Conservation (phyloP, 1,140 invertebrate genomes). For the Brachionus koreanus region DNA sequence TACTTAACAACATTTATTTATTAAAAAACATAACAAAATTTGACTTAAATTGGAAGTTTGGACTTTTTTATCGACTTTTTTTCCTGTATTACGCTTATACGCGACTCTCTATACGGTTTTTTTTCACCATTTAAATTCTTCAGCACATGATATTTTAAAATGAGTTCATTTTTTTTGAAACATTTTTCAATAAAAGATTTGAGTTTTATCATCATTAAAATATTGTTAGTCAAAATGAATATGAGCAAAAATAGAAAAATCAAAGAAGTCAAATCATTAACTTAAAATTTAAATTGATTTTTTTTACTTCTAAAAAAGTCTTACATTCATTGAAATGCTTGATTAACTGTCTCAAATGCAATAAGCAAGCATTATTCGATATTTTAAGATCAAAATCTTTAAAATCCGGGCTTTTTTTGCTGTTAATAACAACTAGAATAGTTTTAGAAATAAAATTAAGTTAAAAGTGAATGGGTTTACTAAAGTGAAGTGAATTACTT, state of each 20-base stretch:
- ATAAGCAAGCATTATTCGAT: background rate
- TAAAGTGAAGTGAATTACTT: too few relatives aligned
- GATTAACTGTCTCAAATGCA: background rate
- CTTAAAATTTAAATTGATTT: background rate
- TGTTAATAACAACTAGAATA: background rate
- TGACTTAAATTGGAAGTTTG: too few relatives aligned
- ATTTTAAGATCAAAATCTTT: background rate
- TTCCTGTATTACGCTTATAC: background rate
- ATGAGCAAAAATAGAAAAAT: background rate
- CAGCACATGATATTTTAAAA: background rate
- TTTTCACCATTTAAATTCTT: background rate
- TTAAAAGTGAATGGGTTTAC: background rate
- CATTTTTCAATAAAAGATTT: background rate
- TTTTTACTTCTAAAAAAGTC: background rate
- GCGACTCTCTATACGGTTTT: background rate
- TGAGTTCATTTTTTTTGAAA: slow-evolving; percentile 4
- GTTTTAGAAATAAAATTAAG: background rate
- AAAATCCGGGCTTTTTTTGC: background rate
- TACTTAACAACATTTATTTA: too few relatives aligned
- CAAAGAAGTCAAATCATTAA: background rate
- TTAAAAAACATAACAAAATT: too few relatives aligned
- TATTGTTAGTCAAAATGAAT: background rate
- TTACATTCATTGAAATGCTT: background rate
- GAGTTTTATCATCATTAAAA: background rate
- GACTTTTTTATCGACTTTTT: background rate